Evolutionary conservation across 2,113 vertebrate genomes (phyloP), one percentile per base, ranked within the genome.

Genomic region (Actenoides lindsayi): DNA sequence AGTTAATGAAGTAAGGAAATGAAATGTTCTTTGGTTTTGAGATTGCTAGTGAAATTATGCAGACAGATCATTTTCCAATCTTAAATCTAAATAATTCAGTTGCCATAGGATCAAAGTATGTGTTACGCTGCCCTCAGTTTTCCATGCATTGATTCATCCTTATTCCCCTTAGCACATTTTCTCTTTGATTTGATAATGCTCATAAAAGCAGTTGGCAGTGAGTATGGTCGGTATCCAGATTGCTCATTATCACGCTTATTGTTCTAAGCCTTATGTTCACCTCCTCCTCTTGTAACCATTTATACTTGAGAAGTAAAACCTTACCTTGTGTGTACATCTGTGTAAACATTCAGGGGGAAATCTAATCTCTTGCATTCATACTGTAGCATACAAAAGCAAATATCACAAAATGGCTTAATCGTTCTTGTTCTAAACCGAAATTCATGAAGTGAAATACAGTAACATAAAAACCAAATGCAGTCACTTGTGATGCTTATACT

Each of bases 11-110:
- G 60, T 79, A 82, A 91, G 48, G 56, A 87, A 87, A 84, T 84
- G 2, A 89, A 96, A 87, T 50, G 35, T 65, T 84, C 57, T 87
- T 89, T 87, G 31, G 13, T 57, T 92, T 93, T 70, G 62, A 76
- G 62, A 73, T 65, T 85, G 53, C 71, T 82, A 53, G 77, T 59
- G 57, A 91, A 92, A 87, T 95, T 91, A 89, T 79, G 53, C 57
- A 92, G 91, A 76, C 59, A 87, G 86, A 94, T 94, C 2, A 70
- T 94, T 93, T 95, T 83, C 86, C 77, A 84, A 0, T 83, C 80
- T 94, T 87, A 81, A 92, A 82, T 50, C 86, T 95, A 93, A 96
- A 91, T 94, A 94, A 94, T 96, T 94, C 90, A 84, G 89, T 96
- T 97, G 89, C 90, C 81, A 78, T 81, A 95, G 94, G 96, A 96